phyloP scores from a whole-genome alignment of 2,113 vertebrate genomes.

The Willisornis vidua region DNA sequence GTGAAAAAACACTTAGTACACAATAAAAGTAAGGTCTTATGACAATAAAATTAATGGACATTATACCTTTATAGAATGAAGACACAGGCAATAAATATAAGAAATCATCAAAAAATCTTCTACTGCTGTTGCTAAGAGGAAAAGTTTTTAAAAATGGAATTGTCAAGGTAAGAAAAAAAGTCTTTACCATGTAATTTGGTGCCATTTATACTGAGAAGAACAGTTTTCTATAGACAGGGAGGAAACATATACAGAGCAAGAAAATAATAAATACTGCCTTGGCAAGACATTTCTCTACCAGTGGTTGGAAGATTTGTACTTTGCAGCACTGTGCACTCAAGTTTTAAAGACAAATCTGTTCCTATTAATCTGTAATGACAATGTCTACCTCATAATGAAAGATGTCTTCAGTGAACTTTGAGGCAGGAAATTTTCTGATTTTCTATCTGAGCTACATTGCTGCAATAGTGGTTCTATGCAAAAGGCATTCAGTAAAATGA shows the following conservation, averaged over 20 bases:
- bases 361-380: neutral
- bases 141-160: neutral
- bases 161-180: neutral
- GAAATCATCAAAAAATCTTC: neutral
- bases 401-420: neutral
- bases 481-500: neutral
- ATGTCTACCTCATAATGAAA: neutral
- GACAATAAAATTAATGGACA: constrained; percentile 61
- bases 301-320: neutral
- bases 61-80: constrained; percentile 30
- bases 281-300: neutral
- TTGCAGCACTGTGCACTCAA: accelerated
- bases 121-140: neutral
- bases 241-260: neutral
- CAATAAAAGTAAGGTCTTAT: constrained; percentile 40
- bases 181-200: neutral
- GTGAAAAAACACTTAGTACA: constrained; percentile 36
- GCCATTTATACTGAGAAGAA: neutral
- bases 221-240: neutral
- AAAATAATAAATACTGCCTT: neutral
- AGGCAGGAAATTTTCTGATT: neutral
- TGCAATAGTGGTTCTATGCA: neutral
- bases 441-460: neutral
- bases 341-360: neutral
- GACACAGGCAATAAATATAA: neutral